Evolutionary conservation across 2,797 vertebrate species (phyloP).

Genomic region (Tadarida brasiliensis): DNA sequence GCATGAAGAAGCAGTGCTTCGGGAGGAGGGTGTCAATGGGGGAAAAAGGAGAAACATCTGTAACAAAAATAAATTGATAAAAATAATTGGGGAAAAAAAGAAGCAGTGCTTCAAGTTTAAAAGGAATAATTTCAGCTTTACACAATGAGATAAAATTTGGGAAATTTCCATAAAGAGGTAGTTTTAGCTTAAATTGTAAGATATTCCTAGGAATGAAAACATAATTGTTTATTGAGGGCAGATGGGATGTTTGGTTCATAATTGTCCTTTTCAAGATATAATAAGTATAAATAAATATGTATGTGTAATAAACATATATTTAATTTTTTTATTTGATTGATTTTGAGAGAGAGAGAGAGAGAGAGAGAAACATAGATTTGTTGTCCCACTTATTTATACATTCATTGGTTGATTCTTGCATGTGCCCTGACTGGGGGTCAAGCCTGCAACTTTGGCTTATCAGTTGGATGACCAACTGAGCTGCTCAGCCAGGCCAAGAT

Average conservation of each 20-base stretch:
- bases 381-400: too few relatives aligned
- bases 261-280: background rate
- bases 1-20: conserved; percentile 6
- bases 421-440: too few relatives aligned
- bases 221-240: conserved; percentile 5
- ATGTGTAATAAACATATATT: background rate
- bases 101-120: background rate
- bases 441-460: too few relatives aligned
- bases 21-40: too few relatives aligned
- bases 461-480: too few relatives aligned
- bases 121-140: conserved; percentile 37
- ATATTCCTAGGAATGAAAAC: conserved; percentile 13
- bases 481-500: background rate
- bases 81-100: too few relatives aligned
- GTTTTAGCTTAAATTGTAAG: conserved; percentile 49
- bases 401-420: too few relatives aligned
- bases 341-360: too few relatives aligned
- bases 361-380: too few relatives aligned
- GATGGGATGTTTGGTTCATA: conserved; percentile 1
- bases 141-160: conserved; percentile 4
- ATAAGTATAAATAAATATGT: conserved; percentile 10
- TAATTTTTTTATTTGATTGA: too few relatives aligned
- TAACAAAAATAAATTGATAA: too few relatives aligned
- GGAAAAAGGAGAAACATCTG: too few relatives aligned
- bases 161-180: background rate